These are phyloP conservation scores for Luscinia luscinia DNA, from an alignment of 2,797 vertebrate genomes.

Conservation along the genomic window DNA sequence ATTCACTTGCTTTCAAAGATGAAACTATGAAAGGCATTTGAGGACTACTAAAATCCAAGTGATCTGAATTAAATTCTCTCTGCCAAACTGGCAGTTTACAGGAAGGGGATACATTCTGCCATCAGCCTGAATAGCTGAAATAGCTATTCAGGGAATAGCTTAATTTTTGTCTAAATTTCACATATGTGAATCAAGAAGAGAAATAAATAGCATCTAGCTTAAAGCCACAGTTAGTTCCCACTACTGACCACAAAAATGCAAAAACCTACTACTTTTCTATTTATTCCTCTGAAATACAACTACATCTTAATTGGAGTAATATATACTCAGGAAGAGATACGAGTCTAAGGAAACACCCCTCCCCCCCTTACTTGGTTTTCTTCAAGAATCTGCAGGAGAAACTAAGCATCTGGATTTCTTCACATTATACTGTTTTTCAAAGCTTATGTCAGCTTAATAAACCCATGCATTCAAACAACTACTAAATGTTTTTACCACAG, in stretches of 20 bases:
- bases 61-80: neutral
- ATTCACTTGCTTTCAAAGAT: slow-evolving; percentile 5
- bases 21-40: neutral
- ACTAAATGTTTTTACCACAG: neutral
- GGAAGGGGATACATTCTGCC: neutral
- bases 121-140: neutral
- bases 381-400: neutral
- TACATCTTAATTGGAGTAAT: neutral
- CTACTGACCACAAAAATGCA: neutral
- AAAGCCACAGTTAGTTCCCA: neutral
- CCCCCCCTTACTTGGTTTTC: neutral
- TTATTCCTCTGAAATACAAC: neutral
- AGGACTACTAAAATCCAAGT: neutral
- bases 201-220: neutral
- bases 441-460: neutral
- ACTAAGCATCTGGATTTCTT: neutral
- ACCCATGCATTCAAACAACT: neutral
- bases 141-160: neutral
- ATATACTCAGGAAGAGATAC: neutral
- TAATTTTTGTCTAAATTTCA: neutral
- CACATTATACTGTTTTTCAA: neutral
- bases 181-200: neutral
- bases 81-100: neutral
- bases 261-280: neutral
- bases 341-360: neutral